Conservation (phyloP, 2,888 invertebrate genomes). For the Dastarcus helophoroides region DNA sequence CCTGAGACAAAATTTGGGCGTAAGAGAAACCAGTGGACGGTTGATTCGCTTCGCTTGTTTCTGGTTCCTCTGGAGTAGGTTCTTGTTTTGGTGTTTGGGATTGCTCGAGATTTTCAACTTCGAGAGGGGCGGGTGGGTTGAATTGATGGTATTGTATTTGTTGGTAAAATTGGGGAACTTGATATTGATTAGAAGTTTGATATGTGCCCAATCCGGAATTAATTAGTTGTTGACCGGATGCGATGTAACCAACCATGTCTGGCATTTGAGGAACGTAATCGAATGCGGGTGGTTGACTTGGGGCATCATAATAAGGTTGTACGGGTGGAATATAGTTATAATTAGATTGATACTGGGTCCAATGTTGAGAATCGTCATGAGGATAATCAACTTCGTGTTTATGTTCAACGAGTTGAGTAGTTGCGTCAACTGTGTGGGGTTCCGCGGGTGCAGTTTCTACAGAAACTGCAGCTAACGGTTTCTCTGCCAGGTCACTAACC, state of each 20-base stretch:
- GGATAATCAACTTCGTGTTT: conserved; percentile 1
- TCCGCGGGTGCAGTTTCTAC: background rate
- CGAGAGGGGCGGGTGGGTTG: too few species aligned
- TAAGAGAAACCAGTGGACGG: conserved; percentile 44
- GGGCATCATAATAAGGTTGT: conserved; percentile 5
- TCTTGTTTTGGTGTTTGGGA: too few species aligned
- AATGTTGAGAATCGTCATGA: too few species aligned
- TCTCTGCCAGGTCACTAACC: background rate
- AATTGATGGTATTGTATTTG: too few species aligned
- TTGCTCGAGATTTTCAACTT: too few species aligned
- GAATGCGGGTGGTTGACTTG: conserved; percentile 10
- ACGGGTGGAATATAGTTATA: too few species aligned
- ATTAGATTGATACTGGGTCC: conserved; percentile 21
- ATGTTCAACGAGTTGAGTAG: background rate
- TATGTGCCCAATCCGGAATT: conserved; percentile 41
- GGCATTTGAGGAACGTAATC: conserved; percentile 20
- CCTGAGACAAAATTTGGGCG: conserved; percentile 59
- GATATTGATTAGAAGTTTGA: conserved; percentile 20
- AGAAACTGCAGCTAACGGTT: background rate
- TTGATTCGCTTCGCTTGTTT: conserved; percentile 19
- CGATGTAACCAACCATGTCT: conserved; percentile 41
- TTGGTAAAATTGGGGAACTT: too few species aligned
- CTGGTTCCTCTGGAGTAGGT: conserved; percentile 22
- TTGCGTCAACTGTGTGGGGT: conserved; percentile 1
- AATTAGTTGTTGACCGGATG: conserved; percentile 36